Base-by-base conservation (phyloP, 2,797 vertebrate genomes). In the Xiphophorus birchmanni region DNA sequence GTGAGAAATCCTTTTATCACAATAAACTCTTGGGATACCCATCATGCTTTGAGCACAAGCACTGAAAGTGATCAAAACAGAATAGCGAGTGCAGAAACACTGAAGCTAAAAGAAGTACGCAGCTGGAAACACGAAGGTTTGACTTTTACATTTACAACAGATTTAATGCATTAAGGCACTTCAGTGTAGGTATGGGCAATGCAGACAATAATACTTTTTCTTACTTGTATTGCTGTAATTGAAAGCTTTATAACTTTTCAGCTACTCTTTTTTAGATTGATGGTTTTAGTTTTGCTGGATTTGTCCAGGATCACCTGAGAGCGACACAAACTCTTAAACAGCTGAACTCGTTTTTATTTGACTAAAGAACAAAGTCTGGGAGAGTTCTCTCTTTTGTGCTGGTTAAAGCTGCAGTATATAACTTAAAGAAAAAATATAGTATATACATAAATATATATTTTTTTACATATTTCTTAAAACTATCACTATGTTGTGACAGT, bases 1-100 rank as follows among this genome's bases (percentile, higher is more conserved):
- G 76, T 77, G 80, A 77, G 85, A 82, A 40, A 80, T 80, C 78
- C 78, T 75, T 71, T 86, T 60, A 82, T 79, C 69, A 73, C 60
- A 76, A 50, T 74, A 73, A 37, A 63, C 72, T 78, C 82, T 45
- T 78, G 75, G 56, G 74, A 74, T 52, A 37, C 32, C 65, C 65
- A 40, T 67, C 37, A 60, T 76, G 65, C 77, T 83, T 83, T 29
- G 84, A 77, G 67, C 67, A 73, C 48, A 50, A 74, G 60, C 44
- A 74, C 47, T 35, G 74, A 73, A 56, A 58, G 26, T 21, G 50
- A 78, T 52, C 8, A 45, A 32, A 32, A 37, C 32, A 47, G 72
- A 26, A 42, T 29, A n/a, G 32, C 44, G 75, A 48, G 32, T n/a
- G 40, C 18, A 74, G 15, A 56, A 60, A 72, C 44, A 26, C 26